These are phyloP conservation scores for Podarcis lilfordi DNA, from an alignment of 2,797 vertebrate genomes.

Conservation along the genomic window DNA sequence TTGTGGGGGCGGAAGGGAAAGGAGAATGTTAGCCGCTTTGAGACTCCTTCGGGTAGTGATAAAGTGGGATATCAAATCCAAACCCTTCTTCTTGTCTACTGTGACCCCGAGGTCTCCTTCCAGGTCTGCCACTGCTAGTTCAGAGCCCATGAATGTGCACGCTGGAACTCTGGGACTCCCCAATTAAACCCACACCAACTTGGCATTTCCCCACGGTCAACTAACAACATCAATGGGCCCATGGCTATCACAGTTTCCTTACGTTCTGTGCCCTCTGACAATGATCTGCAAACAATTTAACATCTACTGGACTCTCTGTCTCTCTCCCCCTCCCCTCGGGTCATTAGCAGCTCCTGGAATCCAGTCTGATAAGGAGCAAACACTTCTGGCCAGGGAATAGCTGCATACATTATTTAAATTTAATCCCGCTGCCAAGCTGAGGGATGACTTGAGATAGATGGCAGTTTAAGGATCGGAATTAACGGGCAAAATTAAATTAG, in stretches of 20 bases:
- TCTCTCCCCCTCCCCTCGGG: not conserved
- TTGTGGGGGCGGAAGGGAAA: too few species aligned
- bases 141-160: too few species aligned
- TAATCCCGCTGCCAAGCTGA: conserved; percentile 44
- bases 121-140: too few species aligned
- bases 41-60: too few species aligned
- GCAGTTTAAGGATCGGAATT: conserved; percentile 1
- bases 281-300: not conserved
- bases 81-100: not conserved
- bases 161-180: not conserved
- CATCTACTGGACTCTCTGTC: not conserved
- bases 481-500: not conserved
- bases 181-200: not conserved
- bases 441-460: conserved; percentile 18
- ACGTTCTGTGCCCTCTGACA: not conserved
- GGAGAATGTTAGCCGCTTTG: too few species aligned
- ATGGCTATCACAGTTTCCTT: not conserved
- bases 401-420: conserved; percentile 36
- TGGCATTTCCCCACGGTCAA: not conserved
- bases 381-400: not conserved
- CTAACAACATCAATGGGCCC: too few species aligned
- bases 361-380: not conserved
- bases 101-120: too few species aligned
- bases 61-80: too few species aligned
- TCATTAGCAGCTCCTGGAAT: not conserved